Percentiles rank a stretch among this genome's conserved stretches.
These are phyloP conservation scores for Poliocrania exsul DNA, from an alignment of 2,797 vertebrate genomes.

Conservation along the genomic window DNA sequence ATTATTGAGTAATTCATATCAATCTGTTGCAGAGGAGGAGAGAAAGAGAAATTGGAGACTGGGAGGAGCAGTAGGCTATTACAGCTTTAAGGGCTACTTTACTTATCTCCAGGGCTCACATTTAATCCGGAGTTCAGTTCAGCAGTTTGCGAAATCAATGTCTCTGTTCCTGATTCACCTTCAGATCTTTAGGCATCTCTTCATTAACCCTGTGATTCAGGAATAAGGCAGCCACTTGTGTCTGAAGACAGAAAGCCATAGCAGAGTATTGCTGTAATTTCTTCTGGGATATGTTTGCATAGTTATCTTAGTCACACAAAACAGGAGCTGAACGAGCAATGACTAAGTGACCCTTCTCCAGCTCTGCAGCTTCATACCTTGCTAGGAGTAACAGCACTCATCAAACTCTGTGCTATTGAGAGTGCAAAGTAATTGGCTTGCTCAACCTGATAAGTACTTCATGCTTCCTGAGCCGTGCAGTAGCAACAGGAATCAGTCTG, in stretches of 20 bases:
- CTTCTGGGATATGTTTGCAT: not conserved
- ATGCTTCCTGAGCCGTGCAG: not conserved
- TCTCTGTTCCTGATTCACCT: not conserved
- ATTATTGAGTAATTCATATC: not conserved
- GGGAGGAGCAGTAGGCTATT: not conserved
- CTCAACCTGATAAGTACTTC: not conserved
- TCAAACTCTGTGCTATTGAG: not conserved
- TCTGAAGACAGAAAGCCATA: not conserved
- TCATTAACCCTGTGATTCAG: not conserved
- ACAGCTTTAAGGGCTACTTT: not conserved
- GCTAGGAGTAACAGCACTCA: not conserved
- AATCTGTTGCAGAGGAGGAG: not conserved
- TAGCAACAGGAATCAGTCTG: not conserved
- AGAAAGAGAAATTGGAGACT: not conserved
- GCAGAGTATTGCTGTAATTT: not conserved
- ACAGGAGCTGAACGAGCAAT: not conserved
- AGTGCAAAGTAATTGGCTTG: not conserved
- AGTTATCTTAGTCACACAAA: not conserved
- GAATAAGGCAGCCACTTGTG: not conserved
- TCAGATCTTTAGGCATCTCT: not conserved
- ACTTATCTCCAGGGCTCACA: not conserved
- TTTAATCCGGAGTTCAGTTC: not conserved
- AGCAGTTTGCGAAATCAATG: not conserved
- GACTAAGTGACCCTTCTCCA: not conserved
- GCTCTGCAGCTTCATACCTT: not conserved